Evolutionary conservation across 1,140 invertebrate species (phyloP).

Genomic region (Bilobella aurantiaca): DNA sequence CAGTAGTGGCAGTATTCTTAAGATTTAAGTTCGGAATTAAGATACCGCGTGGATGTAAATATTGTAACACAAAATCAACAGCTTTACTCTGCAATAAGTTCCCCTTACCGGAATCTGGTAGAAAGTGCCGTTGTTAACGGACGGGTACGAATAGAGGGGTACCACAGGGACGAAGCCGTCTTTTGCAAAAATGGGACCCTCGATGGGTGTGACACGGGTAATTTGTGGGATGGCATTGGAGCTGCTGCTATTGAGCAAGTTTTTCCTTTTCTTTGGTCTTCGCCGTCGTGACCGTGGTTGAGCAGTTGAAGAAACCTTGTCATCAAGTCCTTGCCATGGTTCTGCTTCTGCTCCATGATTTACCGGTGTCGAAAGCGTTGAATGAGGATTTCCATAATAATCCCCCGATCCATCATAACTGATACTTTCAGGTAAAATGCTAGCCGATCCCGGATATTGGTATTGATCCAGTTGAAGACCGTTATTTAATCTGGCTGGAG

Average conservation of each 20-base stretch:
- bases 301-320: too few species aligned
- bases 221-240: neutral
- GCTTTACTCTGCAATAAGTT: neutral
- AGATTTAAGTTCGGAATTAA: too few species aligned
- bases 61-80: neutral
- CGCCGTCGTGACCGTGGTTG: too few species aligned
- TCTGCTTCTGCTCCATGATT: too few species aligned
- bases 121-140: constrained; percentile 67
- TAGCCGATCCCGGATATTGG: neutral
- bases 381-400: neutral
- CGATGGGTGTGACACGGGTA: constrained; percentile 58
- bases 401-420: neutral
- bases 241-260: constrained; percentile 5
- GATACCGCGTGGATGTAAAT: too few species aligned
- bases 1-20: too few species aligned
- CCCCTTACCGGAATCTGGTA: constrained; percentile 74
- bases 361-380: too few species aligned
- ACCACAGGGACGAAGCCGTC: constrained; percentile 68
- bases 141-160: constrained; percentile 69
- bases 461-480: neutral
- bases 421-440: neutral
- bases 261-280: constrained; percentile 20
- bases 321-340: too few species aligned
- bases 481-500: too few species aligned
- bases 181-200: constrained; percentile 65